Conservation (phyloP, 1,140 invertebrate species). For the Cecropterus lyciades region DNA sequence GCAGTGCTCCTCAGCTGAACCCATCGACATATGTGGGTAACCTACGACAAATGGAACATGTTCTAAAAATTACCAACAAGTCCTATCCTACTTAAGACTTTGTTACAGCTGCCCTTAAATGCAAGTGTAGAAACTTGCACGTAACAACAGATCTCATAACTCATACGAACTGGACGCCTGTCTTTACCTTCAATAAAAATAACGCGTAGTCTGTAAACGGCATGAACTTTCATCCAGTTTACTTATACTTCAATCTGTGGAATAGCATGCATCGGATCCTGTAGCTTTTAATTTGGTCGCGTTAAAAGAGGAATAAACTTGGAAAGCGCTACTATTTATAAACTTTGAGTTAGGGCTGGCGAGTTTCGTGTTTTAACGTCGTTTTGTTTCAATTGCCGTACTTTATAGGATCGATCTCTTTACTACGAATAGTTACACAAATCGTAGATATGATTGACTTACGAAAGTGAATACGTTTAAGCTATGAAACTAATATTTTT, state of each 20-base stretch:
- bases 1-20: too few relatives aligned
- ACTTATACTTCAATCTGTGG: constrained; percentile 36
- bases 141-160: too few relatives aligned
- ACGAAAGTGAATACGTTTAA: too few relatives aligned
- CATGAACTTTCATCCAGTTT: constrained; percentile 1
- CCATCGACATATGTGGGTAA: too few relatives aligned
- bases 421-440: too few relatives aligned
- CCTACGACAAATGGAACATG: too few relatives aligned
- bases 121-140: too few relatives aligned
- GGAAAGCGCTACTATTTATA: constrained; percentile 48
- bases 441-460: too few relatives aligned
- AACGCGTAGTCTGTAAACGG: constrained; percentile 1
- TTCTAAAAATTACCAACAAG: too few relatives aligned
- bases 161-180: background rate
- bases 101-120: too few relatives aligned
- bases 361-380: background rate
- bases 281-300: constrained; percentile 43
- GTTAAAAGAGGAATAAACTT: constrained; percentile 52
- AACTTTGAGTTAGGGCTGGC: constrained; percentile 41
- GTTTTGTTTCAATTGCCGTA: background rate
- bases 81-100: too few relatives aligned
- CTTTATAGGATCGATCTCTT: background rate
- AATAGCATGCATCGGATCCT: constrained; percentile 33
- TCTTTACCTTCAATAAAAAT: background rate
- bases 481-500: too few relatives aligned